These are phyloP conservation scores for Daubentonia madagascariensis DNA, from an alignment of 2,113 vertebrate genomes.

Conservation along the genomic window DNA sequence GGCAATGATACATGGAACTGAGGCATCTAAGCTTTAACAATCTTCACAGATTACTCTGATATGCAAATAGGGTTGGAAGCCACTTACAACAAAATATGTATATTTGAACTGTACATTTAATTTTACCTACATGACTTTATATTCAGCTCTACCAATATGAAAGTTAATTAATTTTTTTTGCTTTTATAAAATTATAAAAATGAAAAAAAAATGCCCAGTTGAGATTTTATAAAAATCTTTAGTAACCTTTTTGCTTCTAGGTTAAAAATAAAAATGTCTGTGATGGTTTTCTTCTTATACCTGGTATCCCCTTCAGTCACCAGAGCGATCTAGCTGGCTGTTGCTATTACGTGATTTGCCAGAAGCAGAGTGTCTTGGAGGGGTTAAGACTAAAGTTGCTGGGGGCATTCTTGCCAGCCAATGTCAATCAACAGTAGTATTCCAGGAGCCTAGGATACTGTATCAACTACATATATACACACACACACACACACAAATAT, in stretches of 20 bases:
- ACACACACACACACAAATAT: background rate
- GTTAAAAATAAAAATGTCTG: slow-evolving; percentile 1
- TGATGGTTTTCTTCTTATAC: background rate
- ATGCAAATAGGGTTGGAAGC: background rate
- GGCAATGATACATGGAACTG: background rate
- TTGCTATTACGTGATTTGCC: background rate
- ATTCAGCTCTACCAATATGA: background rate
- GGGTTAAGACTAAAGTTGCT: background rate
- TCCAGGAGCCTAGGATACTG: background rate
- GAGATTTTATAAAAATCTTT: background rate
- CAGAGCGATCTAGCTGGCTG: background rate
- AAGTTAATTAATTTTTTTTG: background rate
- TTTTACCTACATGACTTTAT: background rate
- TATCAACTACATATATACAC: background rate
- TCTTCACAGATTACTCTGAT: background rate
- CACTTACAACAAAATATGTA: background rate
- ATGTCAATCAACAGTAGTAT: background rate
- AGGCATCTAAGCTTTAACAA: background rate
- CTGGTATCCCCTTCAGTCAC: background rate
- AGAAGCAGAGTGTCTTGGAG: background rate
- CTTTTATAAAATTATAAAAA: background rate
- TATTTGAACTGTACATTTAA: background rate
- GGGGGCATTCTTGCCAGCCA: background rate
- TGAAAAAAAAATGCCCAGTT: background rate
- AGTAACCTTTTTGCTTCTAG: background rate